Conservation (phyloP, 2,113 vertebrate genomes). For the Heterotis niloticus region DNA sequence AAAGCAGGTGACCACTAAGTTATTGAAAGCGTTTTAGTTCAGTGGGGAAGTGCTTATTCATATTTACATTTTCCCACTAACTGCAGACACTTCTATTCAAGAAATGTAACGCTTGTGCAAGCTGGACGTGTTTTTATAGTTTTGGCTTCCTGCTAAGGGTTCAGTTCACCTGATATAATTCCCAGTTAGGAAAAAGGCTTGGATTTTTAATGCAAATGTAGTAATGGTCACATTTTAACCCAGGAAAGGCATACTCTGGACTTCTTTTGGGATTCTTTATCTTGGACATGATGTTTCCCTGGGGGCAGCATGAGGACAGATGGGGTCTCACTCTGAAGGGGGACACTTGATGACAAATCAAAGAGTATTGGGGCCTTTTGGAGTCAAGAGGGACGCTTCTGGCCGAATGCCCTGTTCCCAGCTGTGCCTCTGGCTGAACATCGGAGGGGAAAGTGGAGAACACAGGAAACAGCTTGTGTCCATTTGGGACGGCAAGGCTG, state of each 20-base stretch:
- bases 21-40: neutral
- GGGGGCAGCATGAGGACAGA: neutral
- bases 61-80: neutral
- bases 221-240: no score
- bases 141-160: neutral
- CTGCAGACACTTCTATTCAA: no score
- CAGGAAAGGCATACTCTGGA: neutral
- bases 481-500: constrained; percentile 22
- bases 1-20: neutral
- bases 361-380: neutral
- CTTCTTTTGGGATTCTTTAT: neutral
- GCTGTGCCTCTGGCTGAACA: constrained; percentile 18
- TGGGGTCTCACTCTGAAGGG: neutral
- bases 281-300: neutral
- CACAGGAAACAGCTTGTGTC: constrained; percentile 35
- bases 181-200: no score
- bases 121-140: no score
- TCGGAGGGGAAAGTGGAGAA: constrained; percentile 22
- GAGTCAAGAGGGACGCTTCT: constrained; percentile 14
- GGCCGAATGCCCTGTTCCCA: constrained; percentile 25
- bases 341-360: neutral
- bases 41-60: neutral
- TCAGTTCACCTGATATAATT: neutral
- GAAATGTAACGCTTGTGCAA: neutral
- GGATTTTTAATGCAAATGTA: no score